Conservation (phyloP, 2,113 vertebrate genomes). For the Laterallus jamaicensis region DNA sequence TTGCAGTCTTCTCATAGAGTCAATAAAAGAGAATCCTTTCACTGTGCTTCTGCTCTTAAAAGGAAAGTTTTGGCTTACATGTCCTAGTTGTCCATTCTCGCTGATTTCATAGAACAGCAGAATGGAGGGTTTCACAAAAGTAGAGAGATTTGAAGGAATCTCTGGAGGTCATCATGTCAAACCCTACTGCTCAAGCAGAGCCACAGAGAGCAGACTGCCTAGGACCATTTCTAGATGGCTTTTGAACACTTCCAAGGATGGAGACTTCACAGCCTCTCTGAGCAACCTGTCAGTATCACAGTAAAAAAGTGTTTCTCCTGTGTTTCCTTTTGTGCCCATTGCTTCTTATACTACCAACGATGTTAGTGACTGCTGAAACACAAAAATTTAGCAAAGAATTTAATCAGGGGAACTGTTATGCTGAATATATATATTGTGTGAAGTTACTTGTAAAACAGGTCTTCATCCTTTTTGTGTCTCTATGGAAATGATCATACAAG, state of each 20-base stretch:
- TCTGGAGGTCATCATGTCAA: not conserved
- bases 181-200: not conserved
- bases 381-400: not conserved
- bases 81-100: not conserved
- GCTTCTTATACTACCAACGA: not conserved
- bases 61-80: not conserved
- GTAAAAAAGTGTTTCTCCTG: not conserved
- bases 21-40: not conserved
- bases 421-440: not conserved
- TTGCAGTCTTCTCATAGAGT: not conserved
- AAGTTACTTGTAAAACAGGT: not conserved
- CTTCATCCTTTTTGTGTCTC: not conserved
- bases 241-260: not conserved
- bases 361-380: not conserved
- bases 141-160: not conserved
- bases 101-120: not conserved
- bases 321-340: not conserved
- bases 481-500: not conserved
- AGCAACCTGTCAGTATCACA: not conserved
- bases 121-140: too few species aligned
- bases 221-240: not conserved
- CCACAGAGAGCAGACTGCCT: not conserved
- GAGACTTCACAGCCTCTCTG: not conserved
- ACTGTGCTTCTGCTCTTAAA: not conserved
- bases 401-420: fast-evolving